Percentiles rank a stretch among this genome's conserved stretches.
phyloP scores from a whole-genome alignment of 2,113 vertebrate genomes.

The Garra rufa region DNA sequence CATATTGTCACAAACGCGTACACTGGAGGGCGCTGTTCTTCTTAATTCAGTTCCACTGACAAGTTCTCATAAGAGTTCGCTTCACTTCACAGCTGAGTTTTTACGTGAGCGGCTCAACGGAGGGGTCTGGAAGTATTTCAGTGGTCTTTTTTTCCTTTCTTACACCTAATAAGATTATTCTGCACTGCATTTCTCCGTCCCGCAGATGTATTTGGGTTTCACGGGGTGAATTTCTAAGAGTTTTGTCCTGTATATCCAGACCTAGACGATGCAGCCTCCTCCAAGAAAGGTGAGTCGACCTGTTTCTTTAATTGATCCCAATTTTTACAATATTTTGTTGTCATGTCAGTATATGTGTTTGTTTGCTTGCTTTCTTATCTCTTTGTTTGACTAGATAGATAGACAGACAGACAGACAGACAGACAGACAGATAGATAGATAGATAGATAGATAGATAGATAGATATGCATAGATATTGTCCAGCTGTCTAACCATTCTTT shows the following conservation, averaged over 20 bases:
- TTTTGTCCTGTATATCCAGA: slow-evolving; percentile 64
- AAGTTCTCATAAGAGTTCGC: background rate
- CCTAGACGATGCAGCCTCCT: slow-evolving; percentile 89
- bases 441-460: background rate
- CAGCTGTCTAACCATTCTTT: background rate
- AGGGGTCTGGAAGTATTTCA: slow-evolving; percentile 8
- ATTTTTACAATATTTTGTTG: background rate
- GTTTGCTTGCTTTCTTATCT: background rate
- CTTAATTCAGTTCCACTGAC: background rate
- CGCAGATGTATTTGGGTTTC: slow-evolving; percentile 39
- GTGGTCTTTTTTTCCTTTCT: background rate
- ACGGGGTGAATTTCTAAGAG: slow-evolving; percentile 50
- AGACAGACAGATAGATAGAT: background rate
- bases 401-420: background rate
- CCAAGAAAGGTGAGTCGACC: slow-evolving; percentile 88
- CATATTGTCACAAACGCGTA: no score
- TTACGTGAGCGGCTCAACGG: background rate
- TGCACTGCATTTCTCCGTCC: slow-evolving; percentile 30
- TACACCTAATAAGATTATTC: background rate
- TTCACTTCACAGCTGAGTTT: background rate
- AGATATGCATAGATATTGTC: background rate
- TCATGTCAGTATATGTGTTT: background rate
- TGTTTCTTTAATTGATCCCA: slow-evolving; percentile 7
- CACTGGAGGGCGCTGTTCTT: background rate
- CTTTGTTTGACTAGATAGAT: background rate